Conservation (phyloP, 2,113 vertebrate genomes). For the Turnix velox region DNA sequence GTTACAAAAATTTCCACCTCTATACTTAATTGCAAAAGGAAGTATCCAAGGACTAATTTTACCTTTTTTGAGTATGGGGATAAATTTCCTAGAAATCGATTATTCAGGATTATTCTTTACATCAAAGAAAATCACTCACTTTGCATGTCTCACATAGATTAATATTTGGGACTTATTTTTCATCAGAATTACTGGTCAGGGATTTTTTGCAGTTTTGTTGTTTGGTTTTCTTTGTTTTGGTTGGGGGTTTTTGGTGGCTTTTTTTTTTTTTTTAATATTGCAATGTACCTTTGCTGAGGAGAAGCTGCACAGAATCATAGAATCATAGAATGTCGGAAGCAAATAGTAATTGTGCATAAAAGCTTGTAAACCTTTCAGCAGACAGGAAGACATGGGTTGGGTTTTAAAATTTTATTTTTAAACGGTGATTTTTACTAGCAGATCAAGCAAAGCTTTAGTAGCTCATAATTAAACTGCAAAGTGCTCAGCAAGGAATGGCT, state of each 20-base stretch:
- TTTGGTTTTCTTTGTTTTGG: not conserved
- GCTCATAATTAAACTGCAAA: not conserved
- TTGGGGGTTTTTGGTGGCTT: no score
- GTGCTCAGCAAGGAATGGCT: accelerated
- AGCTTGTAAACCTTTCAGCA: not conserved
- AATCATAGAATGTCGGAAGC: no score
- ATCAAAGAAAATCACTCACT: accelerated
- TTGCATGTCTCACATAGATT: not conserved
- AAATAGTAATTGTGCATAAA: no score
- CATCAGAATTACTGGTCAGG: not conserved
- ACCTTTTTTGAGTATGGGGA: not conserved
- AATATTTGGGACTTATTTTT: not conserved
- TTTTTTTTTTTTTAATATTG: not conserved
- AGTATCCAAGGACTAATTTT: not conserved
- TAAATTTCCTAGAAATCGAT: not conserved
- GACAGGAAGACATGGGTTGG: not conserved
- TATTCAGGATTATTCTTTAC: not conserved
- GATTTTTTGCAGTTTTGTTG: no score
- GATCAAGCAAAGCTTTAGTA: not conserved
- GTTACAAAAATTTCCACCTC: not conserved
- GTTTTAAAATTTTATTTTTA: not conserved
- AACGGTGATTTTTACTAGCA: not conserved
- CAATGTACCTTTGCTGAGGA: not conserved
- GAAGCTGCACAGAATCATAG: no score
- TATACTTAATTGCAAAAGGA: not conserved